phyloP scores from a whole-genome alignment of 2,888 invertebrate genomes.

The Gnatocerus cornutus region DNA sequence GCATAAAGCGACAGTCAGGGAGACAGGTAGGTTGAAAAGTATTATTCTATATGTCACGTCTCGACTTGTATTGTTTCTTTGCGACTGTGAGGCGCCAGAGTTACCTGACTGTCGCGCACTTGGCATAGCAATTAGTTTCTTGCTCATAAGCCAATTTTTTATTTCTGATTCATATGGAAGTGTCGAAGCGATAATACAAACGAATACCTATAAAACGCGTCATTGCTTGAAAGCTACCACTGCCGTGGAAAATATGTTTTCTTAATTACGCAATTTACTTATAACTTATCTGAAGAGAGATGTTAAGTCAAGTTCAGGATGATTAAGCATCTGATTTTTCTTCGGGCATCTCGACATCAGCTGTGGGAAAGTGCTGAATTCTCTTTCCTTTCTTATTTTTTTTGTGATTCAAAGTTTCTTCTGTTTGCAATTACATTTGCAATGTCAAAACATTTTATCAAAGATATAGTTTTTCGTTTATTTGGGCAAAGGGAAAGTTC shows the following conservation, averaged over 20 bases:
- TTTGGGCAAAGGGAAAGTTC: no score
- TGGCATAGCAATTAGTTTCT: constrained; percentile 68
- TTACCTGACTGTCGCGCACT: constrained; percentile 67
- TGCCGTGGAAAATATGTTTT: no score
- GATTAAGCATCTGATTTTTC: no score
- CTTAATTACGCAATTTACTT: no score
- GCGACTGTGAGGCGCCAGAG: constrained; percentile 67
- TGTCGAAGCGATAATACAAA: no score
- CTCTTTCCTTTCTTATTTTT: not conserved
- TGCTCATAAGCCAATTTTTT: constrained; percentile 41
- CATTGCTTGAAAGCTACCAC: not conserved
- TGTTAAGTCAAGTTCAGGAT: no score
- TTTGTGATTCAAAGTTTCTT: no score
- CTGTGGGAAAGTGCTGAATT: not conserved
- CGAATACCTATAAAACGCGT: not conserved
- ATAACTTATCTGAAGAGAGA: no score
- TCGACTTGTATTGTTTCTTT: constrained; percentile 66
- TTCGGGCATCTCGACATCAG: no score
- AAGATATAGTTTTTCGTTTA: no score
- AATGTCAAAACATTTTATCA: no score
- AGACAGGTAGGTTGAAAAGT: constrained; percentile 61
- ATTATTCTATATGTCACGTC: constrained; percentile 67
- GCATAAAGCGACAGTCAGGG: constrained; percentile 57
- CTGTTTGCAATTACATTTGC: no score
- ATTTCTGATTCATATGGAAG: not conserved